phyloP scores from a whole-genome alignment of 2,888 invertebrate genomes.

The Dyspetes luteomarginatus region DNA sequence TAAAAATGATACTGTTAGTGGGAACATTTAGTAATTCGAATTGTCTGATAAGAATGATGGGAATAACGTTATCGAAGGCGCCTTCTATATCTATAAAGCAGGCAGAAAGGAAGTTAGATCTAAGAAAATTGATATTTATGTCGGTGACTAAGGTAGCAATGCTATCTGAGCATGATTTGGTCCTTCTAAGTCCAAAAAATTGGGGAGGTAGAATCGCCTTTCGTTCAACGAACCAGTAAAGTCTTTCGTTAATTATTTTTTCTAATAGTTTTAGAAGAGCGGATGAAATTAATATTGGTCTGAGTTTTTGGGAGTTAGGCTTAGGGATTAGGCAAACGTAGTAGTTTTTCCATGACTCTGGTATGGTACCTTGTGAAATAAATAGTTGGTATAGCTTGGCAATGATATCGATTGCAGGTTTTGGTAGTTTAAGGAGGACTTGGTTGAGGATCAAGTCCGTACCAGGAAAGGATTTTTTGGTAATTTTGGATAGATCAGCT shows the following conservation, averaged over 20 bases:
- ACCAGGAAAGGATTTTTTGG: neutral
- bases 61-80: constrained; percentile 15
- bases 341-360: neutral
- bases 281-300: neutral
- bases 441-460: constrained; percentile 5
- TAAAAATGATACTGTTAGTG: neutral
- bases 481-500: neutral
- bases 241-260: constrained; percentile 11
- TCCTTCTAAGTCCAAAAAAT: constrained; percentile 16
- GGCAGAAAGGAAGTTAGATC: neutral
- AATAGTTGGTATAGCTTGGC: neutral
- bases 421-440: neutral
- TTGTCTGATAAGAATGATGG: neutral
- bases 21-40: neutral
- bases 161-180: constrained; percentile 12
- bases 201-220: neutral
- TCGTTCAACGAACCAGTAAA: neutral
- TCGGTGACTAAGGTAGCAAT: constrained; percentile 12
- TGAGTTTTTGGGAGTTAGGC: neutral
- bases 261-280: constrained; percentile 16
- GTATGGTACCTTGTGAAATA: neutral
- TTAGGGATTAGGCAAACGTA: neutral
- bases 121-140: constrained; percentile 2
- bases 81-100: constrained; percentile 30
- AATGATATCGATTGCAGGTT: neutral